phyloP scores from a whole-genome alignment of 2,888 invertebrate genomes.

The Hololepta plana region DNA sequence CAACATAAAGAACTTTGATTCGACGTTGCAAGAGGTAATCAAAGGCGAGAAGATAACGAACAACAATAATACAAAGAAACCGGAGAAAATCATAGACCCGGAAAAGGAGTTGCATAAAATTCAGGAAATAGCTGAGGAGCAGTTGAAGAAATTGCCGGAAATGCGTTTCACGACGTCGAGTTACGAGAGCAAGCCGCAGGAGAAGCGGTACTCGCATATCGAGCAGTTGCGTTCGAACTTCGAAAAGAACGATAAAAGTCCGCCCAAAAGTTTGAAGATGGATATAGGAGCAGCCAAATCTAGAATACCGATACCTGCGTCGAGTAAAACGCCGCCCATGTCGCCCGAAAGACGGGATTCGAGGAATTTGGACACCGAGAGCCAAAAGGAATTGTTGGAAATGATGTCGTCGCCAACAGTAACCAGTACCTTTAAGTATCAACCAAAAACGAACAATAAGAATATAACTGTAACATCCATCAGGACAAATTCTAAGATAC shows the following conservation, averaged over 20 bases:
- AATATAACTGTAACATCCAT: slow-evolving; percentile 45
- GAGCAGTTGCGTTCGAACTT: slow-evolving; percentile 30
- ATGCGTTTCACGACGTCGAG: slow-evolving; percentile 45
- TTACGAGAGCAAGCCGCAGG: slow-evolving; percentile 40
- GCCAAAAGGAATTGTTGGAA: slow-evolving; percentile 23
- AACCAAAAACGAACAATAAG: slow-evolving; percentile 23
- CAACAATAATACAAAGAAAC: slow-evolving; percentile 3
- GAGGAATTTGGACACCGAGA: slow-evolving; percentile 19
- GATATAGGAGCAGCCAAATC: slow-evolving; percentile 19
- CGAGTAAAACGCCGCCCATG: slow-evolving; percentile 24
- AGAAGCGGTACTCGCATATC: slow-evolving; percentile 38
- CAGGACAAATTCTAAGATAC: slow-evolving; percentile 35
- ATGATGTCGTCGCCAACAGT: slow-evolving; percentile 24
- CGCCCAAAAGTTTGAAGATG: slow-evolving; percentile 27
- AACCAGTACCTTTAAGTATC: slow-evolving; percentile 19
- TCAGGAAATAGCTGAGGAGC: slow-evolving; percentile 25
- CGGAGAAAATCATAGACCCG: slow-evolving; percentile 15
- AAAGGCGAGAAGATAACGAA: slow-evolving; percentile 6
- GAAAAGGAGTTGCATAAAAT: slow-evolving; percentile 23
- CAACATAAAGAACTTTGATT: slow-evolving; percentile 19
- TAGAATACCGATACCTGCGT: slow-evolving; percentile 24
- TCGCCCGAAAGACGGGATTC: slow-evolving; percentile 24
- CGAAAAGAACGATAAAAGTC: slow-evolving; percentile 24
- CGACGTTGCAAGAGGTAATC: slow-evolving; percentile 11
- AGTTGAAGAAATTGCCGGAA: slow-evolving; percentile 28